Conservation (phyloP, 2,888 invertebrate genomes). For the Cenopis cana region DNA sequence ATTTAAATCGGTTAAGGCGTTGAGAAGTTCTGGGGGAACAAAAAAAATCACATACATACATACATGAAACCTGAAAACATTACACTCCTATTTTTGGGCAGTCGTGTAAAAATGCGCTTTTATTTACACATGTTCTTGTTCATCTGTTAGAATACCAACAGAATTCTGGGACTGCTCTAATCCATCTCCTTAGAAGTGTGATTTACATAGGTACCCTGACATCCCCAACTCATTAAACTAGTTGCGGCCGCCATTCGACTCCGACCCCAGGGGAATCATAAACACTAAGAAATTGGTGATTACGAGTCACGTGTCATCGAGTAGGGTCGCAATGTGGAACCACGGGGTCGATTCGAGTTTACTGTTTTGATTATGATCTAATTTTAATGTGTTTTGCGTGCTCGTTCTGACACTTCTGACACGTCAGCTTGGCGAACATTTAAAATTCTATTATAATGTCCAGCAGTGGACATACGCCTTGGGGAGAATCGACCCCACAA, state of each 20-base stretch:
- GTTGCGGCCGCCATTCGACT: conserved; percentile 54
- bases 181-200: conserved; percentile 48
- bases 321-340: conserved; percentile 24
- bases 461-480: too few species aligned
- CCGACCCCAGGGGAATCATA: conserved; percentile 67
- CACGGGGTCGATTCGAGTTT: not conserved
- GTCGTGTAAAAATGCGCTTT: too few species aligned
- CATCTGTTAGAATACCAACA: too few species aligned
- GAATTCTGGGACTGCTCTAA: not conserved
- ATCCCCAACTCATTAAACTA: conserved; percentile 52
- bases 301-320: conserved; percentile 69
- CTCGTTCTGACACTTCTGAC: too few species aligned
- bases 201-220: conserved; percentile 76
- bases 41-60: too few species aligned
- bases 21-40: too few species aligned
- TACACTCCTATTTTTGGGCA: too few species aligned
- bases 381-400: not conserved
- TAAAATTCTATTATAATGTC: too few species aligned
- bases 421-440: not conserved
- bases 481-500: too few species aligned
- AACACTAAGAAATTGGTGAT: conserved; percentile 80
- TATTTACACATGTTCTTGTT: not conserved
- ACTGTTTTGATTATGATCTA: not conserved
- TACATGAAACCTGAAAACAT: too few species aligned
- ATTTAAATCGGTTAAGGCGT: too few species aligned